Conservation (phyloP, 2,797 vertebrate genomes). For the Trichosurus vulpecula region DNA sequence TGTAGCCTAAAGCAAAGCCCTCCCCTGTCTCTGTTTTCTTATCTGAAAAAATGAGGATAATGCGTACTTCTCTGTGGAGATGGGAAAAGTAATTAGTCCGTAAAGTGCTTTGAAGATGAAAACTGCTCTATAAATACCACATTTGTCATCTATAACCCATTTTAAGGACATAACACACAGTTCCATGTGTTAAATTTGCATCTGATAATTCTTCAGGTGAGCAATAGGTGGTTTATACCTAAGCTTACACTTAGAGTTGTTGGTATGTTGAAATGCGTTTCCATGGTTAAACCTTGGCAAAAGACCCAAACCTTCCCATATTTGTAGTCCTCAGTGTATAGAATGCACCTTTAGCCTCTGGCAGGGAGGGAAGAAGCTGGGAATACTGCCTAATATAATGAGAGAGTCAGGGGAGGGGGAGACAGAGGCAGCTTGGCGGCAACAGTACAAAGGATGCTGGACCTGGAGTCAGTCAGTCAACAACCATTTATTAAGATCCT, state of each 20-base stretch:
- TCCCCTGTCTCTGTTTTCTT: slow-evolving; percentile 45
- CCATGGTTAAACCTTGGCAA: not conserved
- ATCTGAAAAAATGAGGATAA: slow-evolving; percentile 68
- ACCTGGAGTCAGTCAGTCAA: not conserved
- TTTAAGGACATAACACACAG: not conserved
- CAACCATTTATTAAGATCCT: not conserved
- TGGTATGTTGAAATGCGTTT: not conserved
- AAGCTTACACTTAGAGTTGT: not conserved
- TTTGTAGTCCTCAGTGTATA: slow-evolving; percentile 1
- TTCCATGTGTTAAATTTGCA: not conserved
- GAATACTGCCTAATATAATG: not conserved
- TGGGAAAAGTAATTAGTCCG: slow-evolving; percentile 57
- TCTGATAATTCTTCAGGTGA: not conserved
- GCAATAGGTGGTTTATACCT: not conserved
- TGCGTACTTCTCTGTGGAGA: slow-evolving; percentile 20
- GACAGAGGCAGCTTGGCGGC: not conserved
- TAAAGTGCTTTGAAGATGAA: slow-evolving; percentile 66
- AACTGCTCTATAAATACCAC: slow-evolving; percentile 22
- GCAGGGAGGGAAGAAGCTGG: slow-evolving; percentile 15
- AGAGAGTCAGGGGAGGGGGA: not conserved
- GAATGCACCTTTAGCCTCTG: not conserved
- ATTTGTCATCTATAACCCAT: not conserved
- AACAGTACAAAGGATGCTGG: not conserved
- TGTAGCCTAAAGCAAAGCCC: slow-evolving; percentile 30
- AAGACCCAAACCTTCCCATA: not conserved